Evolutionary conservation across 2,113 vertebrate species (phyloP).

Genomic region (Scophthalmus maximus): DNA sequence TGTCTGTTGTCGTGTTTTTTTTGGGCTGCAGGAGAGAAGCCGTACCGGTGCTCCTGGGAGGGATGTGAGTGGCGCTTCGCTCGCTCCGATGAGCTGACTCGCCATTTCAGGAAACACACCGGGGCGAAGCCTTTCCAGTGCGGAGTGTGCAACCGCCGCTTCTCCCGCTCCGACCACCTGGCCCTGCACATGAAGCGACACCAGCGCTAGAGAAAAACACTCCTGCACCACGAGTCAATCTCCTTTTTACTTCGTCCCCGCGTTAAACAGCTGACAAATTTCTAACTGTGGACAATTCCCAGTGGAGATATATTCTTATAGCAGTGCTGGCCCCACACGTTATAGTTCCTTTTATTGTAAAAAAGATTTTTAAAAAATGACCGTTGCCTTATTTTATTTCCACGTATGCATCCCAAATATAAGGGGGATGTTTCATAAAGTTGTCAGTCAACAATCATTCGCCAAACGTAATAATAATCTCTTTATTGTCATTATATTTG

Average conservation of each 20-base stretch:
- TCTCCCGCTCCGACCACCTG: conserved; percentile 97
- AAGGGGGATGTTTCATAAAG: conserved; percentile 5
- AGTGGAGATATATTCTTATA: conserved; percentile 16
- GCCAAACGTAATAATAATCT: neutral
- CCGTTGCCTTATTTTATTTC: conserved; percentile 58
- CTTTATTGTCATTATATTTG: conserved; percentile 17
- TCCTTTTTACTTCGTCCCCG: neutral
- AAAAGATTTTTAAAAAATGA: conserved; percentile 27
- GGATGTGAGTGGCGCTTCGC: conserved; percentile 98
- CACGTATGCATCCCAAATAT: conserved; percentile 5
- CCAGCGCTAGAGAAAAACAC: conserved; percentile 85
- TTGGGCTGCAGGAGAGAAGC: conserved; percentile 90
- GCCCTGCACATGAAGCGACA: conserved; percentile 98
- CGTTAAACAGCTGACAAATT: neutral
- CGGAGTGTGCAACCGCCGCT: conserved; percentile 92
- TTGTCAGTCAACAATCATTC: conserved; percentile 7
- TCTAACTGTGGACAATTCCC: conserved; percentile 9
- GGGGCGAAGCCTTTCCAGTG: conserved; percentile 99
- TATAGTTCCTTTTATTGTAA: conserved; percentile 37
- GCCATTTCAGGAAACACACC: conserved; percentile 97
- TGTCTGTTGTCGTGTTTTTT: neutral
- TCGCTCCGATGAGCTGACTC: conserved; percentile 95
- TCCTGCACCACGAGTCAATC: conserved; percentile 2
- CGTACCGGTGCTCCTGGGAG: conserved; percentile 97
- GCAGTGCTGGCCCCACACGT: conserved; percentile 49